Base-by-base conservation (phyloP, 1,140 invertebrate genomes). In the Paracyclopina nana region DNA sequence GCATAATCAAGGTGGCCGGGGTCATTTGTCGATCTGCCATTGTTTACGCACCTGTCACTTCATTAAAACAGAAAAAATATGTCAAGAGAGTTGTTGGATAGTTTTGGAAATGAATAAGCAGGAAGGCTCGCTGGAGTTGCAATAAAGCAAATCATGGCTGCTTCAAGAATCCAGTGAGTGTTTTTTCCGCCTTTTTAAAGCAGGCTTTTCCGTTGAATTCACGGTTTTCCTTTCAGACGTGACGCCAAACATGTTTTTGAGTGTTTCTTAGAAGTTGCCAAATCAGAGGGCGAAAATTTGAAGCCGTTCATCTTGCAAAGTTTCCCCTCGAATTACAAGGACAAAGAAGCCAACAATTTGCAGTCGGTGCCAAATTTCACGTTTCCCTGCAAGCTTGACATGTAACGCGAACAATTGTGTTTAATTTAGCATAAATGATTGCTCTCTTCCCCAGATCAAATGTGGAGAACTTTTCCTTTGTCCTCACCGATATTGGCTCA, bases 401-500 rank as follows among this genome's bases (percentile, higher is more conserved):
- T 77, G 80, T 82, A n/a, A n/a, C n/a, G n/a, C n/a, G n/a, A n/a
- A n/a, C n/a, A n/a, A n/a, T n/a, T n/a, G n/a, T n/a, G n/a, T n/a
- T n/a, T 20, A 18, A 6, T 53, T 27, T 41, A 20, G 11, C 46
- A 51, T 20, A 40, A 25, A 18, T 45, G 49, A 44, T 49, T 52
- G 45, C 28, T 55, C 55, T 54, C 56, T 55, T 41, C 70, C 73
- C 43, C 63, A 82, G 79, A 61, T 64, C 68, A 46, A 68, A 71
- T 46, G 78, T 84, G 14, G 78, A 83, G 59, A 78, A 83, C 60
- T 88, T 84, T 65, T 91, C 86, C 11, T 94, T 94, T 72, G 87
- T 92, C 26, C 66, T 94, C 55, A 94, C 90, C 16, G 85, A 80
- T 58, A 71, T 80, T 57, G 85, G 92, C 62, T 88, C 85, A 24